Evolutionary conservation across 2,888 invertebrate species (phyloP).

Genomic region (Sericinus montela): DNA sequence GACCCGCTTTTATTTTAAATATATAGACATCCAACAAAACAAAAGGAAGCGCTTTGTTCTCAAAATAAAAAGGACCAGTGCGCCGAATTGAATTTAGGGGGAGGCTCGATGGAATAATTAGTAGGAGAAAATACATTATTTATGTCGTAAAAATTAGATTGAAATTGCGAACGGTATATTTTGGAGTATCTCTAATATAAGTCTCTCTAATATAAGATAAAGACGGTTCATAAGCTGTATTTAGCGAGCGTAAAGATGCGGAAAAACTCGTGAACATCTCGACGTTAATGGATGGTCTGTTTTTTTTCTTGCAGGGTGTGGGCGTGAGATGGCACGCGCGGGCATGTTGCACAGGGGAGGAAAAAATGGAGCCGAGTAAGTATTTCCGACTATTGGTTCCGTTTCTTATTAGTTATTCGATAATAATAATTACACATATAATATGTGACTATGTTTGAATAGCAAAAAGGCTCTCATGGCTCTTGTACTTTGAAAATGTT

Average conservation of each 20-base stretch:
- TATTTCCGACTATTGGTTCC: conserved; percentile 32
- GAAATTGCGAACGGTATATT: conserved; percentile 33
- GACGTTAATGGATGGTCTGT: conserved; percentile 61
- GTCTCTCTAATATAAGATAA: conserved; percentile 46
- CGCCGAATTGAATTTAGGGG: conserved; percentile 26
- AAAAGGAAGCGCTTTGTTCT: conserved; percentile 4
- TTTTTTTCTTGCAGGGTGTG: conserved; percentile 74
- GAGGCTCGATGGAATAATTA: conserved; percentile 21
- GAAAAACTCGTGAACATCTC: conserved; percentile 51
- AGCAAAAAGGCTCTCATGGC: too few species aligned
- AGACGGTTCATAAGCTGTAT: conserved; percentile 44
- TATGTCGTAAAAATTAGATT: conserved; percentile 34
- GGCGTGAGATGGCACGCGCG: conserved; percentile 87
- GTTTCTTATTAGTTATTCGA: background rate
- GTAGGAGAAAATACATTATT: conserved; percentile 30
- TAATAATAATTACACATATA: too few species aligned
- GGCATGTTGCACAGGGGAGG: conserved; percentile 87
- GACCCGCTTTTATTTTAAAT: conserved; percentile 3
- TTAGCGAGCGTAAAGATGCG: conserved; percentile 58
- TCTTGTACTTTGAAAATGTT: too few species aligned
- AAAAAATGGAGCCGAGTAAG: conserved; percentile 87
- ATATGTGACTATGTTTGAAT: too few species aligned
- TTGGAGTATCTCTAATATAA: conserved; percentile 45
- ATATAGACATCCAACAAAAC: background rate
- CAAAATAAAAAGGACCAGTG: conserved; percentile 10